A percentile compares a stretch with the other conserved stretches of the same genome.
These are phyloP conservation scores for Zaprionus bogoriensis DNA, from an alignment of 2,888 invertebrate genomes.

Conservation along the genomic window DNA sequence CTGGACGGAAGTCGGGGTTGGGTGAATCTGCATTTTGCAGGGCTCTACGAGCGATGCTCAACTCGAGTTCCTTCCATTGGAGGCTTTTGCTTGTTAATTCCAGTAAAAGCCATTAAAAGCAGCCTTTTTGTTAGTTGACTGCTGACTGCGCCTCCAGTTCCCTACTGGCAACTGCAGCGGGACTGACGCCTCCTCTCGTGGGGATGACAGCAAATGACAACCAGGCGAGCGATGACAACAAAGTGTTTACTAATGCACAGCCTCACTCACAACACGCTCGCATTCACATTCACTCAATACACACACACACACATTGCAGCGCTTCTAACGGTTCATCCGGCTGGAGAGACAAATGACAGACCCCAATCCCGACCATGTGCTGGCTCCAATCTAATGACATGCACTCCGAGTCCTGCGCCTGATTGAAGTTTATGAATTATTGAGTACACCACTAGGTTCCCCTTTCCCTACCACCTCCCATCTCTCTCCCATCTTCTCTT, in stretches of 20 bases:
- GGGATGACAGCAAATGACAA: conserved; percentile 61
- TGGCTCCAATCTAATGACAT: conserved; percentile 35
- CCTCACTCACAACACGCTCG: conserved; percentile 11
- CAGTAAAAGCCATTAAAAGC: conserved; percentile 63
- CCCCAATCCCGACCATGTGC: not conserved
- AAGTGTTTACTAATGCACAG: conserved; percentile 73
- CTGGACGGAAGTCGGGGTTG: too few relatives aligned
- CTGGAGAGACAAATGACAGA: conserved; percentile 33
- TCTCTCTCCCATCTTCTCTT: not conserved
- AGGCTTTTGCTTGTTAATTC: conserved; percentile 51
- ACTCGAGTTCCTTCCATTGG: not conserved
- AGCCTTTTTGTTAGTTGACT: conserved; percentile 9
- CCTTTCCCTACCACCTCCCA: not conserved
- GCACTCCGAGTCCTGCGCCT: conserved; percentile 39
- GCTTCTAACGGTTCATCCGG: conserved; percentile 36
- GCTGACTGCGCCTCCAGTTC: not conserved
- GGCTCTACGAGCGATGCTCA: not conserved
- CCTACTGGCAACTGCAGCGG: not conserved
- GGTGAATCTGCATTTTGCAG: too few relatives aligned
- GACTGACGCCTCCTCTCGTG: conserved; percentile 20
- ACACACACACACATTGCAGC: conserved; percentile 23
- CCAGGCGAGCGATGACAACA: conserved; percentile 66
- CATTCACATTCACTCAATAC: conserved; percentile 4
- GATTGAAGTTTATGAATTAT: conserved; percentile 78
- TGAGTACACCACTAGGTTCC: conserved; percentile 37